These are phyloP conservation scores for Hoplostethus mediterraneus DNA, from an alignment of 2,797 vertebrate species.

Conservation along the genomic window DNA sequence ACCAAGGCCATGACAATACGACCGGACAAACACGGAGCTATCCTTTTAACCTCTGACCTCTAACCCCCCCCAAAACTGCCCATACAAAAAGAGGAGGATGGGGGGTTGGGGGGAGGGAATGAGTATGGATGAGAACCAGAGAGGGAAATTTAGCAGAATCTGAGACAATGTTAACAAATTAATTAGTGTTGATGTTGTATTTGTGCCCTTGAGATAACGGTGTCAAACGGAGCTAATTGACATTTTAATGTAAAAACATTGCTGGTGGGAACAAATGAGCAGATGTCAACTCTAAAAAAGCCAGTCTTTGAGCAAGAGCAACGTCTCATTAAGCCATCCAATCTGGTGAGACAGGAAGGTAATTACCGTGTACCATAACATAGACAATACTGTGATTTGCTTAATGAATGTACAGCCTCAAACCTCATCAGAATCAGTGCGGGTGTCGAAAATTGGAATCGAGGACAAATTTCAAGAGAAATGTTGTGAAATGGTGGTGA, in stretches of 20 bases:
- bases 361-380: neutral
- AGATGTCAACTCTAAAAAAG: neutral
- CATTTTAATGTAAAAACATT: neutral
- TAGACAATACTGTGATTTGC: no score
- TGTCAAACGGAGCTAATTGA: slow-evolving; percentile 3
- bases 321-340: neutral
- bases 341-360: neutral
- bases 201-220: neutral
- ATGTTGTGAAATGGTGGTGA: neutral
- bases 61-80: slow-evolving; percentile 49
- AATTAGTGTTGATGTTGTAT: neutral
- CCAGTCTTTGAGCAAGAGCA: neutral
- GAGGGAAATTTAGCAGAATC: neutral
- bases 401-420: no score
- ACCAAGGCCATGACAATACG: slow-evolving; percentile 52
- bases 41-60: slow-evolving; percentile 63
- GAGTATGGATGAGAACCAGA: neutral
- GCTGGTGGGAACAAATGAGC: neutral
- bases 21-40: slow-evolving; percentile 62
- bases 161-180: neutral
- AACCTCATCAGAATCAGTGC: no score
- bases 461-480: no score
- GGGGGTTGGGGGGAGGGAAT: neutral
- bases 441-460: no score
- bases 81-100: slow-evolving; percentile 15